Percentiles rank a stretch among this genome's conserved stretches.
phyloP scores from a whole-genome alignment of 2,888 invertebrate species.

The Diarsia dahlii region DNA sequence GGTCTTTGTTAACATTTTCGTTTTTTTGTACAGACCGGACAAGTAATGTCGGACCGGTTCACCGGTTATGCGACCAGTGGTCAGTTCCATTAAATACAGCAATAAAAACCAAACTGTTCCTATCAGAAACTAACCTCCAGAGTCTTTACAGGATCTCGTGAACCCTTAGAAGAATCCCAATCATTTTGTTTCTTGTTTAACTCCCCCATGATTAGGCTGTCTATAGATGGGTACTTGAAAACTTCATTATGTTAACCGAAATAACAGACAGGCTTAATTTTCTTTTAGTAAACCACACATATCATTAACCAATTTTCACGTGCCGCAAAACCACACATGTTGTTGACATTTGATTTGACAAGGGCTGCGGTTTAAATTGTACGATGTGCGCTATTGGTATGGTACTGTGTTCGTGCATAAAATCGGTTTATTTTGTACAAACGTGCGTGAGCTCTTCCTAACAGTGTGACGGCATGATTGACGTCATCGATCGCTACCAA shows the following conservation, averaged over 20 bases:
- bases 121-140: slow-evolving; percentile 83
- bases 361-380: no score
- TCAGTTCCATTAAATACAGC: not conserved
- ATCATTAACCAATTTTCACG: not conserved
- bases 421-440: no score
- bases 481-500: no score
- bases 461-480: no score
- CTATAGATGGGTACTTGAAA: not conserved
- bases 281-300: not conserved
- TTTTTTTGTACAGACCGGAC: not conserved
- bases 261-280: not conserved
- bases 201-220: slow-evolving; percentile 79
- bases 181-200: slow-evolving; percentile 81
- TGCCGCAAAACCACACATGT: not conserved
- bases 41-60: no score
- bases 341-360: slow-evolving; percentile 1
- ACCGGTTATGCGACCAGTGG: no score
- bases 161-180: slow-evolving; percentile 84
- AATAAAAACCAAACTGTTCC: not conserved
- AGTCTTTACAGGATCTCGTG: slow-evolving; percentile 85
- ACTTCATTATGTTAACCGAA: not conserved
- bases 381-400: no score
- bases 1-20: not conserved
- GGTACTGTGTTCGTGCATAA: no score
- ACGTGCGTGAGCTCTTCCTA: no score